Percentiles rank a stretch among this genome's conserved stretches.
Evolutionary conservation across 2,888 invertebrate genomes (phyloP).

Genomic region (Callimorpha dominula): DNA sequence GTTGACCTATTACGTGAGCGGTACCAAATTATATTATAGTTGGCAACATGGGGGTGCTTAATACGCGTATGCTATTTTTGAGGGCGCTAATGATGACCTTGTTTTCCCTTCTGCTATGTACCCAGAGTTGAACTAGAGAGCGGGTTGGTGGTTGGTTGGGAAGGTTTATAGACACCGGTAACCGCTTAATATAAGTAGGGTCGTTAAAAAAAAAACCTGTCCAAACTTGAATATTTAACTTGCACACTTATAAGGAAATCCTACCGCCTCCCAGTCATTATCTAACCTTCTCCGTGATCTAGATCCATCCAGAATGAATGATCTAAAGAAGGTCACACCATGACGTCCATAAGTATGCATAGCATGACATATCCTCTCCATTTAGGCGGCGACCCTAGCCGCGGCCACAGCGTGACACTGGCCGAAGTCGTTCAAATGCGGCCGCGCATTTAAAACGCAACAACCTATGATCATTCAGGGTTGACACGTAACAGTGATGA

Average conservation of each 20-base stretch:
- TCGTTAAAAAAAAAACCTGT: no score
- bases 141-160: no score
- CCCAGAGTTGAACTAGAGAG: no score
- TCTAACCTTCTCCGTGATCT: conserved; percentile 7
- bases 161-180: no score
- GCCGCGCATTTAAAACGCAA: conserved; percentile 31
- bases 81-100: no score
- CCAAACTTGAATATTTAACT: no score
- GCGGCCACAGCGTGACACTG: conserved; percentile 48
- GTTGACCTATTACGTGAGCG: no score
- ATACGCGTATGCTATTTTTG: no score
- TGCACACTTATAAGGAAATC: not conserved
- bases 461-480: conserved; percentile 26
- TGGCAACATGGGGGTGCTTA: no score
- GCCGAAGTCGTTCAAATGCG: conserved; percentile 43
- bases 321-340: conserved; percentile 7
- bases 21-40: no score
- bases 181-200: no score
- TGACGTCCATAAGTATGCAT: conserved; percentile 38
- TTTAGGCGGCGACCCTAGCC: conserved; percentile 44
- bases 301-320: conserved; percentile 2
- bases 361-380: conserved; percentile 21
- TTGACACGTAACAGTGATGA: conserved; percentile 18
- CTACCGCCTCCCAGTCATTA: not conserved
- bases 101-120: no score